Evolutionary conservation across 1,140 invertebrate species (phyloP).

Genomic region (Reticulitermes speratus): DNA sequence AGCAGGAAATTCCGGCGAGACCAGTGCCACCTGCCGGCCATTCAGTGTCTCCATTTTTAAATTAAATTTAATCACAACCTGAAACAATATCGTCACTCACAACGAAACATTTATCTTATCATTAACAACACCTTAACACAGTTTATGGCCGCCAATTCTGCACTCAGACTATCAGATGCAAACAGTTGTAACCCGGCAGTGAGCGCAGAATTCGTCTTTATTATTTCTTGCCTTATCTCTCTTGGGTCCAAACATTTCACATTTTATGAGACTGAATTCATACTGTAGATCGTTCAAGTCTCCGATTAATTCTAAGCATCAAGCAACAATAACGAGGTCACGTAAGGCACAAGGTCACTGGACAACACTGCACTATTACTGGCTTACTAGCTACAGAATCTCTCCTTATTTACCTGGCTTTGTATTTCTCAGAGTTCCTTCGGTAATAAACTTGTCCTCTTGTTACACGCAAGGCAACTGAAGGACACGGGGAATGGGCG

Average conservation of each 20-base stretch:
- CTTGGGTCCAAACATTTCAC: neutral
- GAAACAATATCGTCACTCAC: too few relatives aligned
- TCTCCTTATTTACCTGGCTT: neutral
- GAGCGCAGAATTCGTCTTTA: neutral
- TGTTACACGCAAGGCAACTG: neutral
- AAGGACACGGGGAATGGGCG: neutral
- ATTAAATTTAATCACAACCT: too few relatives aligned
- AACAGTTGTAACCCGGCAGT: neutral
- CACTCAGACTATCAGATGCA: too few relatives aligned
- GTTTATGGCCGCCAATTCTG: too few relatives aligned
- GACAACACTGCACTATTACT: neutral
- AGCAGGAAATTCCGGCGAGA: too few relatives aligned
- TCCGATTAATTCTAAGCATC: neutral
- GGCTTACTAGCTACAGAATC: neutral
- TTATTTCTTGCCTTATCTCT: neutral
- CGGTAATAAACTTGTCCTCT: neutral
- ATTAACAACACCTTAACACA: too few relatives aligned
- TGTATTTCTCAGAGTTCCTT: neutral
- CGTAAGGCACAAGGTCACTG: neutral
- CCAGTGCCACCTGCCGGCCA: too few relatives aligned
- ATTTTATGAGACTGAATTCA: neutral
- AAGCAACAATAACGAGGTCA: neutral
- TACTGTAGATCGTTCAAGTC: neutral
- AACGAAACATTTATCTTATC: too few relatives aligned
- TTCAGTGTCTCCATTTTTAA: too few relatives aligned